Conservation (phyloP, 2,888 invertebrate genomes). For the Brachyptera risi region DNA sequence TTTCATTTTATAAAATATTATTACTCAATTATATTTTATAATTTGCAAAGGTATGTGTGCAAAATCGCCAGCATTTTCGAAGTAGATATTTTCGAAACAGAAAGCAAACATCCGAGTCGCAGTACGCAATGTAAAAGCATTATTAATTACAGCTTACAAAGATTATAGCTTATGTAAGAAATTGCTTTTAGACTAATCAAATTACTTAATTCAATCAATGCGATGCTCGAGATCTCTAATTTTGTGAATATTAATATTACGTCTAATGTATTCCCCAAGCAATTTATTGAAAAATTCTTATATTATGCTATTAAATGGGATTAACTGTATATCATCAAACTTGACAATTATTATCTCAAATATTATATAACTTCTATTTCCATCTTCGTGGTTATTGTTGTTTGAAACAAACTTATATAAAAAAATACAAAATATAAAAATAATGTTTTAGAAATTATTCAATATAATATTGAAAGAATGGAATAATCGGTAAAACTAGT, state of each 20-base stretch:
- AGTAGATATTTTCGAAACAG: too few relatives aligned
- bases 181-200: conserved; percentile 3
- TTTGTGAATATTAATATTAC: conserved; percentile 16
- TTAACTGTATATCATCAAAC: conserved; percentile 18
- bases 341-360: conserved; percentile 16
- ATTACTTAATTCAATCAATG: background rate
- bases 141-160: too few relatives aligned
- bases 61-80: too few relatives aligned
- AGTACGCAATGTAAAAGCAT: too few relatives aligned
- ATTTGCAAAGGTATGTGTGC: too few relatives aligned
- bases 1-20: too few relatives aligned
- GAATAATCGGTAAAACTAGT: conserved; percentile 2
- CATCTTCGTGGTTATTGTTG: conserved; percentile 25
- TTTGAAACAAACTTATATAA: conserved; percentile 20
- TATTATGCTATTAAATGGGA: conserved; percentile 19
- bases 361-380: conserved; percentile 23
- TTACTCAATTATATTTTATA: too few relatives aligned
- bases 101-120: too few relatives aligned
- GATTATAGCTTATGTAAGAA: too few relatives aligned
- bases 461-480: conserved; percentile 5
- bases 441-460: conserved; percentile 25
- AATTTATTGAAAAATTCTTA: background rate
- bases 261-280: background rate
- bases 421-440: conserved; percentile 15
- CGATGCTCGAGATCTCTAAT: conserved; percentile 20